A percentile compares a stretch with the other conserved stretches of the same genome.
phyloP scores from a whole-genome alignment of 2,113 vertebrate species.

The Thunnus maccoyii region DNA sequence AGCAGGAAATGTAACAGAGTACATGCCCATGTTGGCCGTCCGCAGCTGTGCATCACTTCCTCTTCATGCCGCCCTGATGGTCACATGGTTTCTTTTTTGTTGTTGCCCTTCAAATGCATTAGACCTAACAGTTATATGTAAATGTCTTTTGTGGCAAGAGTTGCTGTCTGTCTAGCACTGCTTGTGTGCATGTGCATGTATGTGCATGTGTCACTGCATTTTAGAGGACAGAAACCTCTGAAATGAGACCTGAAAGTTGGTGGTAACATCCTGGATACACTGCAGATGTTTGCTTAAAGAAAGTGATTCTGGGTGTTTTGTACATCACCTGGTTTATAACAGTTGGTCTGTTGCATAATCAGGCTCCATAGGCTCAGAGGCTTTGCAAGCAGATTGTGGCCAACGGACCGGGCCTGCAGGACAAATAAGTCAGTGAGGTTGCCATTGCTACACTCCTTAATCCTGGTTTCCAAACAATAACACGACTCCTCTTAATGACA shows the following conservation, averaged over 20 bases:
- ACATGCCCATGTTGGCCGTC: slow-evolving; percentile 52
- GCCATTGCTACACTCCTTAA: slow-evolving; percentile 35
- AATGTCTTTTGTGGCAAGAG: slow-evolving; percentile 12
- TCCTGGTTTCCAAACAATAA: slow-evolving; percentile 34
- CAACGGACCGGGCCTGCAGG: slow-evolving; percentile 15
- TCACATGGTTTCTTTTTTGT: slow-evolving; percentile 32
- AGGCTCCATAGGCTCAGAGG: not conserved
- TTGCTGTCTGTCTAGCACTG: not conserved
- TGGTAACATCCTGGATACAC: not conserved
- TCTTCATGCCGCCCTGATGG: slow-evolving; percentile 27
- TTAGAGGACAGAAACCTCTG: not conserved
- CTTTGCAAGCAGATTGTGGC: slow-evolving; percentile 20
- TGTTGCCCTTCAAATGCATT: slow-evolving; percentile 5
- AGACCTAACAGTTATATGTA: not conserved
- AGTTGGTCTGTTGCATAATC: slow-evolving; percentile 40
- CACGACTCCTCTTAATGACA: not conserved
- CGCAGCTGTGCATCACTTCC: slow-evolving; percentile 71
- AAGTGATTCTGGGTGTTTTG: not conserved
- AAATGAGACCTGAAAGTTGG: not conserved
- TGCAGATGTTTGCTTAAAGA: not conserved
- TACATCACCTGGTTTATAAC: slow-evolving; percentile 24
- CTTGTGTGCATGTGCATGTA: not conserved
- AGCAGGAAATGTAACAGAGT: slow-evolving; percentile 71
- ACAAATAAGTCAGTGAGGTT: slow-evolving; percentile 42
- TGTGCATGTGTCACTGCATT: not conserved